These are phyloP conservation scores for Orthonyx spaldingii DNA, from an alignment of 2,113 vertebrate species.

Conservation along the genomic window DNA sequence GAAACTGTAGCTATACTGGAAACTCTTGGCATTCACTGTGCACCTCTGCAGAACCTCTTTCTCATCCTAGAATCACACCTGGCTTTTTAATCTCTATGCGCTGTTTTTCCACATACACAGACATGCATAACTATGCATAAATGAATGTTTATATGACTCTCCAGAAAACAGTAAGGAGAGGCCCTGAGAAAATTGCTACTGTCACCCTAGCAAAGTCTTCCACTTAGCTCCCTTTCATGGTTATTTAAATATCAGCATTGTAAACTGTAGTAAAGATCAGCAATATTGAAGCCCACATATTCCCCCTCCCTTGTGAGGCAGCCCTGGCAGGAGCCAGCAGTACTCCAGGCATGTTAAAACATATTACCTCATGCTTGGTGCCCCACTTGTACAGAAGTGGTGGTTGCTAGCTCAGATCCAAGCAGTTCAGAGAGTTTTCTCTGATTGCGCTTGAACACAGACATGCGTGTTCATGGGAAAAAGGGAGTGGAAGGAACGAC, in stretches of 20 bases:
- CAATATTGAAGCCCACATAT: background rate
- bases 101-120: background rate
- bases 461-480: background rate
- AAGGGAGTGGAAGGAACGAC: background rate
- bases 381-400: background rate
- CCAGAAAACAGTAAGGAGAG: background rate
- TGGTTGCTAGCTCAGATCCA: background rate
- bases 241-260: background rate
- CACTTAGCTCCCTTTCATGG: background rate
- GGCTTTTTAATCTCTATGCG: background rate
- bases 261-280: background rate
- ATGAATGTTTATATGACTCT: background rate
- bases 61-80: background rate
- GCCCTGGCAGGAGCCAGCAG: background rate
- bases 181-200: background rate
- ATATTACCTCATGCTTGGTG: background rate
- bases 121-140: background rate
- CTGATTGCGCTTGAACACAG: background rate
- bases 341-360: background rate
- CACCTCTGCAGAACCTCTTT: background rate
- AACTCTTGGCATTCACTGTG: background rate
- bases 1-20: background rate
- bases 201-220: background rate
- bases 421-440: background rate
- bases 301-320: background rate